Evolutionary conservation across 2,888 invertebrate genomes (phyloP).

Genomic region (Eulithis prunata): DNA sequence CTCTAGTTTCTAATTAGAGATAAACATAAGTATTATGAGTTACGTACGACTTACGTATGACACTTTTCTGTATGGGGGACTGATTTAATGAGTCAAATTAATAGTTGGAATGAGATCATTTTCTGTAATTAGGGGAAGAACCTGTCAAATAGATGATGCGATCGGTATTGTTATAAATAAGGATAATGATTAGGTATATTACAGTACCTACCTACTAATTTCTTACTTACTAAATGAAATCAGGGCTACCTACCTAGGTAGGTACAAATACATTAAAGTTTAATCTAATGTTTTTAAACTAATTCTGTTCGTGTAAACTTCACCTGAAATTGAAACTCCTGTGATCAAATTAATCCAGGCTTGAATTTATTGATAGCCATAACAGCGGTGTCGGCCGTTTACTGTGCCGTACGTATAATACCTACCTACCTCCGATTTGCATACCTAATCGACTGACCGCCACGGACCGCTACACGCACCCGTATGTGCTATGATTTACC

Average conservation of each 20-base stretch:
- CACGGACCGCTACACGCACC: constrained; percentile 52
- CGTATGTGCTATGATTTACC: constrained; percentile 65
- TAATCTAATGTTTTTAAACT: neutral
- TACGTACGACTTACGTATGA: constrained; percentile 54
- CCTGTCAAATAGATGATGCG: constrained; percentile 15
- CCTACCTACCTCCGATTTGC: constrained; percentile 60
- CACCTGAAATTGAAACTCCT: constrained; percentile 13
- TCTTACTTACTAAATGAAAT: no score
- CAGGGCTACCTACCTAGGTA: no score
- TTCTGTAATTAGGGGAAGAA: constrained; percentile 49
- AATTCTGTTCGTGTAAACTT: neutral
- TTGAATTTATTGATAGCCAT: constrained; percentile 29
- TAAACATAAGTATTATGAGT: constrained; percentile 50
- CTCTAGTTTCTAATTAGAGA: constrained; percentile 60
- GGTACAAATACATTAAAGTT: neutral
- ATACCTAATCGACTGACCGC: constrained; percentile 65
- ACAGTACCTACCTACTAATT: no score
- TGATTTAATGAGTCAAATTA: constrained; percentile 62
- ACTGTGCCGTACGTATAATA: constrained; percentile 52
- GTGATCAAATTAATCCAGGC: constrained; percentile 30
- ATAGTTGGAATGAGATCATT: constrained; percentile 50
- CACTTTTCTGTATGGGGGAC: constrained; percentile 56
- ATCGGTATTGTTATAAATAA: no score
- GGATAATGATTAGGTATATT: no score
- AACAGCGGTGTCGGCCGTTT: constrained; percentile 51